Base-by-base conservation (phyloP, 2,113 vertebrate species). In the Pomatorhinus ruficollis region DNA sequence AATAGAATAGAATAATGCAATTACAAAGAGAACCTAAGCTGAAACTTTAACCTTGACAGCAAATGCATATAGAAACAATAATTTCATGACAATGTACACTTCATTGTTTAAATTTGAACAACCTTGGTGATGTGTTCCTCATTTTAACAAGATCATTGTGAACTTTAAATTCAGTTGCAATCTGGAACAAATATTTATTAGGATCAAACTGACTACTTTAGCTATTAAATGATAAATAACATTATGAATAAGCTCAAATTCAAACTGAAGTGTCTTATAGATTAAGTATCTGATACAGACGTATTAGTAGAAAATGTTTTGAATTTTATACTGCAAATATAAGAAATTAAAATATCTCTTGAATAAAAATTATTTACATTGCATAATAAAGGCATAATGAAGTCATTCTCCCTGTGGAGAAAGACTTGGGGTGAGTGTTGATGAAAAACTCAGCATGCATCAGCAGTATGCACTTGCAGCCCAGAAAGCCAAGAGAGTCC, bases 381-480 rank as follows among this genome's bases (percentile, higher is more conserved):
- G 3, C 30, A 65, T 72, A 61, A 19, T 22, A 56, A 91, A 56
- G 2, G 15, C 12, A 65, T 56, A 64, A 49, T 10, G 20, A 68
- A 75, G 20, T 30, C 2, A n/a, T 65, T 30, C 10, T 40, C 24
- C 42, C 16, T 66, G 4, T 57, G 31, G 10, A 75, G 35, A 35
- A 40, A 35, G 15, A 30, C 8, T 50, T 65, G 24, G 37, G 5
- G 16, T 35, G 7, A 50, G 11, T 1, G 0, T 6, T 50, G 61
- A 35, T 44, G 44, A 50, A 44, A 42, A 76, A 25, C 11, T 66
- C 45, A 52, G 9, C 13, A 31, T 12, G 9, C 50, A 59, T 66
- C 44, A 50, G 37, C 7, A 50, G 61, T 21, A 13, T 17, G 4
- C 0, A 0, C 37, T 59, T 2, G 1, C 31, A 76, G 53, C 37